These are phyloP conservation scores for Drosophila sucinea DNA, from an alignment of 1,140 invertebrate species.

Conservation along the genomic window DNA sequence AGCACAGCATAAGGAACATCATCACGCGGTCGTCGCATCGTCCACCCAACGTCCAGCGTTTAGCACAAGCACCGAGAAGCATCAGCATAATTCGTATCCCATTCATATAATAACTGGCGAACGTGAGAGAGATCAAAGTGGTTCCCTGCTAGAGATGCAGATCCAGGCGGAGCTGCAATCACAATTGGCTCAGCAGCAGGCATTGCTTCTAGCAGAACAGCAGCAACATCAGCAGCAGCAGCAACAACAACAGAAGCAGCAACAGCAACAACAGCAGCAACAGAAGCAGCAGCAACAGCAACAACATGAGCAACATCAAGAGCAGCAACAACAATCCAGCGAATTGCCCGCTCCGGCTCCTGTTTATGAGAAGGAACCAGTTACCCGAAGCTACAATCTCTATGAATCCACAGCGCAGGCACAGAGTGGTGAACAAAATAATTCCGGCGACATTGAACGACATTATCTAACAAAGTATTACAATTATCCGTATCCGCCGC, in stretches of 20 bases:
- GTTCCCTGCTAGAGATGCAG: slow-evolving; percentile 38
- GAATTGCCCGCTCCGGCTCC: slow-evolving; percentile 45
- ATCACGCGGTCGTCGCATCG: slow-evolving; percentile 19
- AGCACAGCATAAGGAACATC: slow-evolving; percentile 57
- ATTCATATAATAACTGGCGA: slow-evolving; percentile 4
- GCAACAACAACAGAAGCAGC: slow-evolving; percentile 17
- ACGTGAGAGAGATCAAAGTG: slow-evolving; percentile 35
- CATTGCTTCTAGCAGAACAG: slow-evolving; percentile 36
- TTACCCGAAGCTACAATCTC: slow-evolving; percentile 66
- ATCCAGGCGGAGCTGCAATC: slow-evolving; percentile 44
- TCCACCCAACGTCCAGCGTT: slow-evolving; percentile 10
- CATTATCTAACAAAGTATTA: slow-evolving; percentile 76
- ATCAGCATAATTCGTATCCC: slow-evolving; percentile 9
- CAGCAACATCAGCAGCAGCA: slow-evolving; percentile 35
- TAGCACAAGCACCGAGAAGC: slow-evolving; percentile 18
- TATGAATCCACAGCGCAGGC: slow-evolving; percentile 52
- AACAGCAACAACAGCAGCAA: slow-evolving; percentile 30
- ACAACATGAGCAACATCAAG: slow-evolving; percentile 17
- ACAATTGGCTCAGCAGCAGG: slow-evolving; percentile 48
- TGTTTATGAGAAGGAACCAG: slow-evolving; percentile 73
- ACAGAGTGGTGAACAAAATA: slow-evolving; percentile 1
- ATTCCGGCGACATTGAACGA: slow-evolving; percentile 58
- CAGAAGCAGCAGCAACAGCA: slow-evolving; percentile 8
- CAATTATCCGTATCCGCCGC: slow-evolving; percentile 44
- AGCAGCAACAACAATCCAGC: slow-evolving; percentile 14